These are phyloP conservation scores for Phrynocephalus vlangalii DNA, from an alignment of 2,797 vertebrate genomes.

Conservation along the genomic window DNA sequence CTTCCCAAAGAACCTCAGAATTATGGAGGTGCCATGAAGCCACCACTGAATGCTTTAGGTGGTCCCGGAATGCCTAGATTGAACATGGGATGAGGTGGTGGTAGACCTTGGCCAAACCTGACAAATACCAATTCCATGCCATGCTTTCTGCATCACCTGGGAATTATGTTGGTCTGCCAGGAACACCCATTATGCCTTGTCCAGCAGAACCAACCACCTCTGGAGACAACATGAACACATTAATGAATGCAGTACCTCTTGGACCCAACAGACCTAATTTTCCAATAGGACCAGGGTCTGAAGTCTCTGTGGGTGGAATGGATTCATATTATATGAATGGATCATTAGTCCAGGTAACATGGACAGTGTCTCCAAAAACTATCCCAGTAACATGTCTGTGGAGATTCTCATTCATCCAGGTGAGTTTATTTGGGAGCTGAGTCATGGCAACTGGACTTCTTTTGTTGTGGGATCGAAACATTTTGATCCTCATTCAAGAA, in stretches of 20 bases:
- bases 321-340: too few relatives aligned
- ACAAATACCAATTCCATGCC: constrained; percentile 96
- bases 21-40: constrained; percentile 97
- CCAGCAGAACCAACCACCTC: constrained; percentile 95
- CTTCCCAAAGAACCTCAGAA: constrained; percentile 92
- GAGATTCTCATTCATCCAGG: too few relatives aligned
- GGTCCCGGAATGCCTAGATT: constrained; percentile 97
- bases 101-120: constrained; percentile 97
- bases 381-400: too few relatives aligned
- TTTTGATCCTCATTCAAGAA: too few relatives aligned
- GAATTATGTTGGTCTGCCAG: constrained; percentile 90
- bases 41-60: constrained; percentile 95
- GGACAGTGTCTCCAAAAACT: too few relatives aligned
- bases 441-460: too few relatives aligned
- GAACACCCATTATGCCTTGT: too few relatives aligned
- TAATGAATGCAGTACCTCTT: constrained; percentile 96
- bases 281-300: too few relatives aligned
- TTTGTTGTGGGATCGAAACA: too few relatives aligned
- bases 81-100: constrained; percentile 96
- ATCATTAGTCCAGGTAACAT: too few relatives aligned
- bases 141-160: constrained; percentile 96
- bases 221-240: constrained; percentile 98
- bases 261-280: constrained; percentile 92
- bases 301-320: too few relatives aligned
- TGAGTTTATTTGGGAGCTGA: too few relatives aligned